Conservation (phyloP, 2,888 invertebrate species). For the Creontiades dilutus region DNA sequence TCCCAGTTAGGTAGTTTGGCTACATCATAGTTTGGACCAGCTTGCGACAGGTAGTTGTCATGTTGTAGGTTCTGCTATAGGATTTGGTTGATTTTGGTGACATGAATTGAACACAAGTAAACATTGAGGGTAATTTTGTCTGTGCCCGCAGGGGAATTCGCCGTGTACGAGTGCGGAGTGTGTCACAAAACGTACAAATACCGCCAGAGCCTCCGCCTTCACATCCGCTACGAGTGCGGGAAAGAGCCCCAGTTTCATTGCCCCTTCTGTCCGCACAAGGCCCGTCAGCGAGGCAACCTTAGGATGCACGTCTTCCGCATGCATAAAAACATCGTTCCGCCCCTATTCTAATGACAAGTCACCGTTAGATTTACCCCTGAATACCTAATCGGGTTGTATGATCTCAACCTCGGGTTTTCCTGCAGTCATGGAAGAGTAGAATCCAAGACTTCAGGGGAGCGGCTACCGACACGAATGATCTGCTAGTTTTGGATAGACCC, state of each 20-base stretch:
- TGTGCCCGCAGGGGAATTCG: constrained; percentile 41
- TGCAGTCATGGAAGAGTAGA: neutral
- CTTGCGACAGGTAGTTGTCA: neutral
- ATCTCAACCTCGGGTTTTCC: neutral
- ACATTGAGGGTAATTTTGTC: neutral
- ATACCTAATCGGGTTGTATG: neutral
- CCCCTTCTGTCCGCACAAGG: constrained; percentile 72
- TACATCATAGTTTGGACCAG: neutral
- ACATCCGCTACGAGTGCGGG: constrained; percentile 71
- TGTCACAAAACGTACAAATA: constrained; percentile 71
- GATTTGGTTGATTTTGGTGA: neutral
- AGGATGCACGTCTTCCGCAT: constrained; percentile 67
- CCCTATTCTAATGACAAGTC: constrained; percentile 20
- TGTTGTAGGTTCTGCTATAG: neutral
- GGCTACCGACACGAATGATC: neutral
- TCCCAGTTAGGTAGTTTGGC: neutral
- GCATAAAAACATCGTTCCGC: constrained; percentile 65
- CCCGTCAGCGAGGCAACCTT: constrained; percentile 62
- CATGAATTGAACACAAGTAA: neutral
- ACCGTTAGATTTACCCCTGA: neutral
- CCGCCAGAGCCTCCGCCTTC: constrained; percentile 62
- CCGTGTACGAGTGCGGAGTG: constrained; percentile 62
- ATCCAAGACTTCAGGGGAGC: neutral
- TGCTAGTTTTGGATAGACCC: too few relatives aligned
- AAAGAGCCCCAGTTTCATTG: constrained; percentile 74